Base-by-base conservation (phyloP, 2,113 vertebrate genomes). In the Protomyctophum bolini region DNA sequence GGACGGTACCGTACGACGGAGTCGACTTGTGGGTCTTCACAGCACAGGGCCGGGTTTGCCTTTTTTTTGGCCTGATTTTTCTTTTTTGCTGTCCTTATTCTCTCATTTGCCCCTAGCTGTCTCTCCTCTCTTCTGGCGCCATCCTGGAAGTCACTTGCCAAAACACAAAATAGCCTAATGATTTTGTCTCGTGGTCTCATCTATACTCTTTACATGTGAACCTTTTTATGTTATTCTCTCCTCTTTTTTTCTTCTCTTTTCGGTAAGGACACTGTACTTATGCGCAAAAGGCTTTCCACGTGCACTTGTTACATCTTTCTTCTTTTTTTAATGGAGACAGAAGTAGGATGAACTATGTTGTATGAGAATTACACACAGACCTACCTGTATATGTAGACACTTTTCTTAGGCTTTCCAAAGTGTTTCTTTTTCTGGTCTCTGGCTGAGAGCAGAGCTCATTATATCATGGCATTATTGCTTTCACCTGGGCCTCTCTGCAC, bases 241-340 rank as follows among this genome's bases (percentile, higher is more conserved):
- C 54, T 45, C n/a, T 21, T 21, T 21, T 21, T 21, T 45, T 21
- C n/a, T n/a, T n/a, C n/a, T n/a, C n/a, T 79, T 87, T 71, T 73
- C 72, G 76, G 68, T 73, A 80, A 86, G 73, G 85, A 90, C 87
- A 84, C 82, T 75, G 82, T 85, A 89, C 86, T 89, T 91, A 92
- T 92, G 92, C 90, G 91, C 86, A 83, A 90, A 90, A 88, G 85
- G 80, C 87, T 91, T 91, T 92, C 83, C 81, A 85, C 72, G 55
- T 80, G 83, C 80, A 85, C 83, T 87, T 82, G 81, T 84, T 33
- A 33, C 4, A 4, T 33, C 4, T 41, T 41, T 41, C 33, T 41
- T 41, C n/a, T 81, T 83, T 86, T 77, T 81, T 74, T 15, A 58
- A 80, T 82, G 70, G 66, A 75, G 85, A 82, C 79, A 77, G 80